Base-by-base conservation (phyloP, 2,888 invertebrate species). In the Drosophila antonietae region DNA sequence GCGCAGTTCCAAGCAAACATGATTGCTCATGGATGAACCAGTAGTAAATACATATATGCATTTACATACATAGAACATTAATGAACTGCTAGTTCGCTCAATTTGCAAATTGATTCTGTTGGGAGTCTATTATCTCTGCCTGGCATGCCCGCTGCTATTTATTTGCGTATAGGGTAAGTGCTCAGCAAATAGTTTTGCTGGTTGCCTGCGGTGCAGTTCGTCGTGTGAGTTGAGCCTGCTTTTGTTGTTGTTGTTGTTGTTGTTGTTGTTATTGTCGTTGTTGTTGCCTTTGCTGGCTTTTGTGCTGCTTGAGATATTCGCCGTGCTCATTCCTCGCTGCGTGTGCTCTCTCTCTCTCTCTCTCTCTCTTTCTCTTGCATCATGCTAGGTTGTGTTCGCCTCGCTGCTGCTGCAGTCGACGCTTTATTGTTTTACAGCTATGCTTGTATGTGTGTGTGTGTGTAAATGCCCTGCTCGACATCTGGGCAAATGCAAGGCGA, bases 231-330 rank as follows among this genome's bases (percentile, higher is more conserved):
- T 55, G 58, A 51, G 73, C 20, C 52, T 59, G 74, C 9, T 23
- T 66, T 62, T 18, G 41, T 41, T 41, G 8, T 8, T 41, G 41
- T 10, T 33, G 9, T 10, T 55, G 65, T 57, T 58, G 64, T 37
- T 61, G 67, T 33, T 47, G 68, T 52, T 44, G 68, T n/a, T n/a
- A n/a, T 10, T 55, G 65, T 57, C 55, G 64, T 37, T 61, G 67
- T 33, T 47, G 68, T 52, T 44, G 68, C 28, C 37, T 57, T 60
- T 73, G 66, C 66, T 77, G 76, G 60, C 75, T 79, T 76, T 77
- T 77, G 66, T 74, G 80, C 80, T 79, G 80, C 75, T 75, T 70
- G 70, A 75, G 75, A 55, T 67, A 75, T 70, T 68, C 56, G 44
- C 69, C 41, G 65, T 43, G 46, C 56, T 53, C 59, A 46, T 46